phyloP scores from a whole-genome alignment of 1,140 invertebrate genomes.

The Colletes latitarsis region DNA sequence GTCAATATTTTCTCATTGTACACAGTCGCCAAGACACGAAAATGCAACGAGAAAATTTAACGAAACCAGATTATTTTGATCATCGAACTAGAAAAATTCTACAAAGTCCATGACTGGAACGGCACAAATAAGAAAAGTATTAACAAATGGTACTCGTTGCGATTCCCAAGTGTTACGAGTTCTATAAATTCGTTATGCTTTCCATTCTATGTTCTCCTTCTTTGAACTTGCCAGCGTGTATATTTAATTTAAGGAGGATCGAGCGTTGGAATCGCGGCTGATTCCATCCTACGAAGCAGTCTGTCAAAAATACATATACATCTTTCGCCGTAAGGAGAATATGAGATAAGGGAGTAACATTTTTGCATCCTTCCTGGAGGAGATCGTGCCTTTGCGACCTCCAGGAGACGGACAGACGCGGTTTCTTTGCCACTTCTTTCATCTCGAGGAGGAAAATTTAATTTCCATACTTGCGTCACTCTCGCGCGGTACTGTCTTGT shows the following conservation, averaged over 20 bases:
- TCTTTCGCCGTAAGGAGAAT: slow-evolving; percentile 32
- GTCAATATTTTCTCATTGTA: no score
- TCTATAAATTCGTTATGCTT: no score
- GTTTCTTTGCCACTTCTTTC: slow-evolving; percentile 43
- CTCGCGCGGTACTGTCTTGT: slow-evolving; percentile 13
- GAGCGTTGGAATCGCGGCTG: not conserved
- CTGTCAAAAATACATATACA: slow-evolving; percentile 2
- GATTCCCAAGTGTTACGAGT: no score
- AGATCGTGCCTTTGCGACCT: not conserved
- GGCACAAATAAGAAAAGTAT: no score
- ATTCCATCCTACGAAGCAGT: slow-evolving; percentile 1
- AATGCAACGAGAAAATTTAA: no score
- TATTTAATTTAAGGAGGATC: slow-evolving; percentile 13
- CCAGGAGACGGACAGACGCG: not conserved
- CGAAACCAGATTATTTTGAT: no score
- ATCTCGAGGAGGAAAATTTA: slow-evolving; percentile 43
- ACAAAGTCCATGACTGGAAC: no score
- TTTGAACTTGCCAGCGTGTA: no score
- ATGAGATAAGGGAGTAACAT: slow-evolving; percentile 42
- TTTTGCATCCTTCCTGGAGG: slow-evolving; percentile 21
- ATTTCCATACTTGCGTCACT: slow-evolving; percentile 8
- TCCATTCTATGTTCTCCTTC: no score
- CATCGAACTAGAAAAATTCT: no score
- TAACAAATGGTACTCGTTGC: no score
- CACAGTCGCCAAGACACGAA: no score